phyloP scores from a whole-genome alignment of 2,888 invertebrate genomes.

The Syritta pipiens region DNA sequence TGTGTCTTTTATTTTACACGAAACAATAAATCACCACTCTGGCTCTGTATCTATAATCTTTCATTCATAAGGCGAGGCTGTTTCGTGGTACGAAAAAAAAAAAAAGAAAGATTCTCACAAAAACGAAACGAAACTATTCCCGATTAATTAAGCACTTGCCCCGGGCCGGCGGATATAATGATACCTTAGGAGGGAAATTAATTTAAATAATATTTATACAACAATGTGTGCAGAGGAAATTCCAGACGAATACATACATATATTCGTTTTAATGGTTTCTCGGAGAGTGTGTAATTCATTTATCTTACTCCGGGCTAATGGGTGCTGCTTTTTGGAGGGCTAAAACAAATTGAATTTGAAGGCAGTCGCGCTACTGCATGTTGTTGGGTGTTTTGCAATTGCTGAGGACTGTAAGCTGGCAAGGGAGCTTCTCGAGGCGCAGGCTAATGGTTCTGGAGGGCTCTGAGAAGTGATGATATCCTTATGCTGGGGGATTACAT shows the following conservation, averaged over 20 bases:
- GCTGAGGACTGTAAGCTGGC: neutral
- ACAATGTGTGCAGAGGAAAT: conserved; percentile 5
- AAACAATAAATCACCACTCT: conserved; percentile 38
- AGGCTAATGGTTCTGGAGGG: too few species aligned
- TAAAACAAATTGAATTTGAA: conserved; percentile 25
- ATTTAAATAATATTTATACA: conserved; percentile 29
- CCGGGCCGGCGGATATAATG: conserved; percentile 6
- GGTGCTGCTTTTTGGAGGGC: conserved; percentile 3
- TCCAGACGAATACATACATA: neutral
- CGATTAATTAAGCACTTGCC: conserved; percentile 35
- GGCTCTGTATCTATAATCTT: conserved; percentile 15
- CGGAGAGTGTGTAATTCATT: conserved; percentile 17
- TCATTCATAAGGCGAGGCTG: conserved; percentile 22
- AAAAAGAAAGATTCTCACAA: conserved; percentile 9
- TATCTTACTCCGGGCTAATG: conserved; percentile 26
- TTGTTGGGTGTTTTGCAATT: neutral
- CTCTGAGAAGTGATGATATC: too few species aligned
- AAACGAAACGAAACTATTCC: conserved; percentile 6
- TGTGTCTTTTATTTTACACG: conserved; percentile 14
- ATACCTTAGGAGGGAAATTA: conserved; percentile 14
- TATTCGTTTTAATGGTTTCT: conserved; percentile 7
- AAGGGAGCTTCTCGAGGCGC: too few species aligned
- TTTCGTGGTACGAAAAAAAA: too few species aligned
- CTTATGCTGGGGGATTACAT: too few species aligned
- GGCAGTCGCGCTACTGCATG: conserved; percentile 17